Percentiles rank a stretch among this genome's conserved stretches.
These are phyloP conservation scores for Xenopus laevis DNA, from an alignment of 2,113 vertebrate genomes.

Conservation along the genomic window DNA sequence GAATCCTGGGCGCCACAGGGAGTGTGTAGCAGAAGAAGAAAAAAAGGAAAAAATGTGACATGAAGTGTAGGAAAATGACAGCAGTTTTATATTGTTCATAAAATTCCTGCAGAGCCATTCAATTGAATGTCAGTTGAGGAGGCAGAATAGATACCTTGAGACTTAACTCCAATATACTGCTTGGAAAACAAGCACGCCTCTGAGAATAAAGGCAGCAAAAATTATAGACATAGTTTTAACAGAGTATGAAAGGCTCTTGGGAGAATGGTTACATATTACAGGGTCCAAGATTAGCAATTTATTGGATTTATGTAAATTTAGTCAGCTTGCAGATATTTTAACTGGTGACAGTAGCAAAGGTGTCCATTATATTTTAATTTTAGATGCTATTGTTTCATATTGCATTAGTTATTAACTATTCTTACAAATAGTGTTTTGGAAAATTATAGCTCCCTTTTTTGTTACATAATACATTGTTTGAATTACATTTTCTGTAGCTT, in stretches of 20 bases:
- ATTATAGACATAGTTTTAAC: constrained; percentile 2
- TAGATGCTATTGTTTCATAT: neutral
- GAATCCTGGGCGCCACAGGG: neutral
- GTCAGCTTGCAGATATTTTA: neutral
- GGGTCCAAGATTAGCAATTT: neutral
- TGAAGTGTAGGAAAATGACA: constrained; percentile 5
- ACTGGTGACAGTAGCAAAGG: neutral
- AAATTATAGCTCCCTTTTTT: too few species aligned
- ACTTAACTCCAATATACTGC: constrained; percentile 17
- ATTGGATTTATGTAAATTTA: neutral
- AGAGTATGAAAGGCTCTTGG: neutral
- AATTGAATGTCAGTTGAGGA: constrained; percentile 9
- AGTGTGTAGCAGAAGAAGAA: neutral
- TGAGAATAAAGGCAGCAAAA: constrained; percentile 1
- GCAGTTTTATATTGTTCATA: constrained; percentile 8
- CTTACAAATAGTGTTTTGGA: too few species aligned
- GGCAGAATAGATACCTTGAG: constrained; percentile 12
- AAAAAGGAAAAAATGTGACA: constrained; percentile 7
- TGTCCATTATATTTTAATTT: neutral
- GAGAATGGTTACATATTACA: neutral
- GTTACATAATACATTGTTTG: neutral
- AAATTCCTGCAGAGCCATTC: constrained; percentile 12
- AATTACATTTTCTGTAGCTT: neutral
- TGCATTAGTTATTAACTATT: neutral
- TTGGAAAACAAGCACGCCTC: constrained; percentile 7